These are phyloP conservation scores for Phrynosoma platyrhinos DNA, from an alignment of 2,113 vertebrate species.

Conservation along the genomic window DNA sequence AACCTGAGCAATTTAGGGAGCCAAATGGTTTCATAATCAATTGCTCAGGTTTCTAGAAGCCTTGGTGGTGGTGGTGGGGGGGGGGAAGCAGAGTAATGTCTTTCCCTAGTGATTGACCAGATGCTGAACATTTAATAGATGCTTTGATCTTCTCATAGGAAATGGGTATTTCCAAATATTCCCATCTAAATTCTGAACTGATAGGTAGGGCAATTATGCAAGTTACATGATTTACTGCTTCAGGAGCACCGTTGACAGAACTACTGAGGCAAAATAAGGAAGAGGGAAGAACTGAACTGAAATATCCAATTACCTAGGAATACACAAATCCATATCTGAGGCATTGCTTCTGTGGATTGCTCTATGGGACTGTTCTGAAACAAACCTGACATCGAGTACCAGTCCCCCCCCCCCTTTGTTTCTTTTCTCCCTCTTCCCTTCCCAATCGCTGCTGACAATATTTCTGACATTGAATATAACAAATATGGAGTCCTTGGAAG, in stretches of 20 bases:
- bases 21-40: conserved; percentile 17
- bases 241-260: conserved; percentile 24
- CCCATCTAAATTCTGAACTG: conserved; percentile 56
- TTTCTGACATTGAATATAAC: background rate
- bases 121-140: conserved; percentile 48
- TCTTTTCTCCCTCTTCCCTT: background rate
- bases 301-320: conserved; percentile 33
- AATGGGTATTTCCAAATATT: conserved; percentile 49
- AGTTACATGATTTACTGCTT: conserved; percentile 55
- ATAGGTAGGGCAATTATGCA: conserved; percentile 48
- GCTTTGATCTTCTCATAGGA: conserved; percentile 59
- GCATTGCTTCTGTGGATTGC: background rate
- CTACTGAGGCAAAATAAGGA: conserved; percentile 22
- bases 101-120: conserved; percentile 42
- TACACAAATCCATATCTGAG: conserved; percentile 10
- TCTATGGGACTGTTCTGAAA: conserved; percentile 14
- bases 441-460: background rate
- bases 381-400: background rate
- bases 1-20: conserved; percentile 28
- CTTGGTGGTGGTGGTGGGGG: no score
- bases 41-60: no score
- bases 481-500: conserved; percentile 1
- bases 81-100: background rate
- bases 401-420: rapidly evolving
- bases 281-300: conserved; percentile 22